Conservation (phyloP, 2,797 vertebrate species). For the Spondyliosoma cantharus region DNA sequence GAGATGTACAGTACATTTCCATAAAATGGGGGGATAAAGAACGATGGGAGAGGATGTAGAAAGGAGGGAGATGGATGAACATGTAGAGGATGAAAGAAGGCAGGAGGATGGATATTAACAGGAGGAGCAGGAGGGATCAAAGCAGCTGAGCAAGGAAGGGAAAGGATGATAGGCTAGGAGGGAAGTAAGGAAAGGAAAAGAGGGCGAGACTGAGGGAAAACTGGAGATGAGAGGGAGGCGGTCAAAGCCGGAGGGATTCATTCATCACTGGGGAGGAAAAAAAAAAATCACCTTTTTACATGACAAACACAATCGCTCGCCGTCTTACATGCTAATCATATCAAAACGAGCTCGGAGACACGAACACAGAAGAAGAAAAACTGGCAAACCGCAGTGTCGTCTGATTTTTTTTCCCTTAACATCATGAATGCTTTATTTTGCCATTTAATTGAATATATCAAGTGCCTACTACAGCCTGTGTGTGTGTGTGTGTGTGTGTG, state of each 20-base stretch:
- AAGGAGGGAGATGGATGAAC: background rate
- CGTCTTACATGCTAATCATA: background rate
- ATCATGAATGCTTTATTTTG: conserved; percentile 5
- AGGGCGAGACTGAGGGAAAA: background rate
- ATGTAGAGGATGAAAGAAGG: background rate
- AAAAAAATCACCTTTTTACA: background rate
- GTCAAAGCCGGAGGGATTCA: background rate
- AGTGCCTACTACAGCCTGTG: background rate
- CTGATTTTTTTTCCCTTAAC: background rate
- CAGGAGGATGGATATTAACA: background rate
- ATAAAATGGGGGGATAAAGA: no score
- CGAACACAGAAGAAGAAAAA: background rate
- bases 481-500: conserved; percentile 9
- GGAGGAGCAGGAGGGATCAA: background rate
- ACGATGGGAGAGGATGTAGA: no score
- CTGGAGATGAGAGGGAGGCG: background rate
- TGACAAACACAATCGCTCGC: background rate
- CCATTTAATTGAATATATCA: conserved; percentile 40
- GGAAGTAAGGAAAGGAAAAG: background rate
- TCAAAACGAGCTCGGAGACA: background rate
- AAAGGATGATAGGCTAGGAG: background rate
- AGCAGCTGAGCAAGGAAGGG: background rate
- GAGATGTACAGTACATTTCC: no score
- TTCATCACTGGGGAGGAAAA: background rate
- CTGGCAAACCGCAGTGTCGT: rapidly evolving